These are phyloP conservation scores for Hipparchia semele DNA, from an alignment of 2,888 invertebrate genomes.

Conservation along the genomic window DNA sequence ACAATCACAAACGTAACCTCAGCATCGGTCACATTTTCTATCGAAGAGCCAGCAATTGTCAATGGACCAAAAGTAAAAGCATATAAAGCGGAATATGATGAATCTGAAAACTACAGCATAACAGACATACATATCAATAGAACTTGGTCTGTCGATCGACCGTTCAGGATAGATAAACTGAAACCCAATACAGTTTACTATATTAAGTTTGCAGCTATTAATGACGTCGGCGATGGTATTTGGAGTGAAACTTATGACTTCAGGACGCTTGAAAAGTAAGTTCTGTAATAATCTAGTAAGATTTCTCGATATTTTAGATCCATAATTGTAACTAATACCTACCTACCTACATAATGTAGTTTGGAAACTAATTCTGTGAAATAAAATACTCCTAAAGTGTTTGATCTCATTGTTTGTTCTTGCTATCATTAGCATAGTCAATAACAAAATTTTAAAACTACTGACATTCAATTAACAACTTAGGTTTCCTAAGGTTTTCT, in stretches of 20 bases:
- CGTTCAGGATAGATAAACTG: slow-evolving; percentile 61
- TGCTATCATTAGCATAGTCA: too few relatives aligned
- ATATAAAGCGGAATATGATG: slow-evolving; percentile 66
- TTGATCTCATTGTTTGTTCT: too few relatives aligned
- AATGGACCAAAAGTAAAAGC: slow-evolving; percentile 61
- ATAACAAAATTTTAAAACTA: too few relatives aligned
- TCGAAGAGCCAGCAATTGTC: slow-evolving; percentile 50
- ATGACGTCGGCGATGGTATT: slow-evolving; percentile 61
- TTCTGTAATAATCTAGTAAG: slow-evolving; percentile 24
- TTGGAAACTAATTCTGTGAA: too few relatives aligned
- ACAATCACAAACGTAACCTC: slow-evolving; percentile 50
- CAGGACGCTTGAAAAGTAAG: slow-evolving; percentile 67
- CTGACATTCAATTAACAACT: too few relatives aligned
- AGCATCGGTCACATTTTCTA: slow-evolving; percentile 59
- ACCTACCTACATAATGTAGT: too few relatives aligned
- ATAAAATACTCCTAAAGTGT: too few relatives aligned
- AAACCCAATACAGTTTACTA: slow-evolving; percentile 62
- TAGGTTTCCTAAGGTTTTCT: too few relatives aligned
- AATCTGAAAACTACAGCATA: slow-evolving; percentile 55
- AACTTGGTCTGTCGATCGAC: slow-evolving; percentile 65
- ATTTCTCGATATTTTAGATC: too few relatives aligned
- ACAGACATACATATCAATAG: slow-evolving; percentile 67
- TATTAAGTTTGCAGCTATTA: slow-evolving; percentile 66
- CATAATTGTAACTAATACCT: too few relatives aligned
- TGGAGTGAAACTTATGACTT: slow-evolving; percentile 57